Evolutionary conservation across 2,113 vertebrate genomes (phyloP).

Genomic region (Cinclus cinclus): DNA sequence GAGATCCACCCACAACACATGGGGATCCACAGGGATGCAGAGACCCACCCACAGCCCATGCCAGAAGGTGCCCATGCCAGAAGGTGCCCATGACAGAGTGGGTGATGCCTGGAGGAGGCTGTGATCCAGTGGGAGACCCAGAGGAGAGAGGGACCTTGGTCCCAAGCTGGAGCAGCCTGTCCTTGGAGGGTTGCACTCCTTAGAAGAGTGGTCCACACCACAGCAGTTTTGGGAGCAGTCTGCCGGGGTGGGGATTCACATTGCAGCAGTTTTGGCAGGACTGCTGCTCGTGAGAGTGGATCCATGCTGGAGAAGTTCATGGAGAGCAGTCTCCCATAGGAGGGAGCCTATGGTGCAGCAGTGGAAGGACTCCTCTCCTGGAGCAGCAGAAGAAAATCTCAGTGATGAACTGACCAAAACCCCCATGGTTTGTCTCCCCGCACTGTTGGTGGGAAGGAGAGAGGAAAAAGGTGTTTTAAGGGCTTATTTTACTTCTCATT

Average conservation of each 20-base stretch:
- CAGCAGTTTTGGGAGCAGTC: neutral
- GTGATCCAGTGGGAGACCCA: neutral
- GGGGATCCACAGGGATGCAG: too few species aligned
- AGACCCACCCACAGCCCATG: too few species aligned
- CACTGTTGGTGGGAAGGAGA: neutral
- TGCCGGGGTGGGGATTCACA: rapidly evolving
- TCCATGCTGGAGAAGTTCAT: too few species aligned
- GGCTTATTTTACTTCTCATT: neutral
- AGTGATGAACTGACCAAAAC: too few species aligned
- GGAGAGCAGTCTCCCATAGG: rapidly evolving
- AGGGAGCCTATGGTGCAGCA: neutral
- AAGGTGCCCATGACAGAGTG: rapidly evolving
- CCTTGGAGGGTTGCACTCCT: rapidly evolving
- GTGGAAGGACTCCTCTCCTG: neutral
- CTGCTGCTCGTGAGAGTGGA: neutral
- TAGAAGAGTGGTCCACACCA: rapidly evolving
- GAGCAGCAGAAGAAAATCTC: neutral
- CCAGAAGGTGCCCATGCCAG: neutral
- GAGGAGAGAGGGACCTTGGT: rapidly evolving
- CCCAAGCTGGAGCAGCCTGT: neutral
- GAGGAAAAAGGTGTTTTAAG: neutral
- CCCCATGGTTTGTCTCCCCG: rapidly evolving
- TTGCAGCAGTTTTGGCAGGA: too few species aligned
- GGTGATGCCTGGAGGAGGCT: neutral
- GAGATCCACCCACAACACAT: too few species aligned